Evolutionary conservation across 2,797 vertebrate genomes (phyloP).

Genomic region (Falco concolor): DNA sequence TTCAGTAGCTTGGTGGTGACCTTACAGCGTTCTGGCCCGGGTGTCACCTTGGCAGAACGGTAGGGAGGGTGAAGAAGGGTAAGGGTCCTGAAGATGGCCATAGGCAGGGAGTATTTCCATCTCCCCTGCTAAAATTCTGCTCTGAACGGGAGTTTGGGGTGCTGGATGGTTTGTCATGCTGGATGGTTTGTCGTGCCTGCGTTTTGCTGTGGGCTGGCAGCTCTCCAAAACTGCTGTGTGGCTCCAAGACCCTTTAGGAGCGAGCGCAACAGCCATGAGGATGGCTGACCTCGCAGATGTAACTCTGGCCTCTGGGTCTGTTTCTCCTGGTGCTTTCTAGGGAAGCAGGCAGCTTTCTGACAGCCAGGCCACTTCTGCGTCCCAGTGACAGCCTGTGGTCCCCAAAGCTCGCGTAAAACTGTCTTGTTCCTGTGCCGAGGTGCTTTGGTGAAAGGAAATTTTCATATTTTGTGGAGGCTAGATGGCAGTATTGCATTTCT

Average conservation of each 20-base stretch:
- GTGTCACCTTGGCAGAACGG: neutral
- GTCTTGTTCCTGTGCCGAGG: neutral
- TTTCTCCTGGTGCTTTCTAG: neutral
- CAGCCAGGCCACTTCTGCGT: neutral
- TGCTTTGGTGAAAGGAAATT: neutral
- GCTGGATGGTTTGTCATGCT: too few relatives aligned
- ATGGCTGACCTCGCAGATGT: neutral
- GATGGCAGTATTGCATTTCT: slow-evolving; percentile 60
- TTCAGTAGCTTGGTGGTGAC: neutral
- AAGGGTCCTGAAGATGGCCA: neutral
- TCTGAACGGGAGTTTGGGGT: neutral
- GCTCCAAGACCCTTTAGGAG: neutral
- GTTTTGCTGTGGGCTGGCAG: neutral
- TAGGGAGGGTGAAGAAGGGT: neutral
- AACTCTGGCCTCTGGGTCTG: neutral
- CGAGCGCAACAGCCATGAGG: neutral
- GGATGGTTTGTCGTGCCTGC: neutral
- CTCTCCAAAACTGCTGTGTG: neutral
- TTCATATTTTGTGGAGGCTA: neutral
- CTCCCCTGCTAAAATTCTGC: neutral
- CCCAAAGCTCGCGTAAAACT: neutral
- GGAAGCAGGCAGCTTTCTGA: neutral
- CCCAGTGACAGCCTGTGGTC: neutral
- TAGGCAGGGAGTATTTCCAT: neutral
- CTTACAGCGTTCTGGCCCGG: neutral